Evolutionary conservation across 2,113 vertebrate genomes (phyloP).

Genomic region (Passer domesticus): DNA sequence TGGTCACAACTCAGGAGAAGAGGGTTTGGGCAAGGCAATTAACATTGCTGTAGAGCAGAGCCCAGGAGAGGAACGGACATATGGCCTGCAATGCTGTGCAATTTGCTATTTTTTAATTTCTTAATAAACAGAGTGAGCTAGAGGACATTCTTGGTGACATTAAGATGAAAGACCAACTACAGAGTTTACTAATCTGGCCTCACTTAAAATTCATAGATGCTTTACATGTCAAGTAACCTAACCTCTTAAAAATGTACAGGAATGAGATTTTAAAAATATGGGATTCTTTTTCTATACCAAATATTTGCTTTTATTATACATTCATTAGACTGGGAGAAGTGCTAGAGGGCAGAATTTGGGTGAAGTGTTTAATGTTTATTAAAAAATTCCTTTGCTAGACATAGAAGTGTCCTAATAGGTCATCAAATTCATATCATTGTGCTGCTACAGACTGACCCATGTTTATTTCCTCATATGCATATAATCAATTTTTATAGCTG

Average conservation of each 20-base stretch:
- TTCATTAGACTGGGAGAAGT: constrained; percentile 9
- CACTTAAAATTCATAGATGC: constrained; percentile 39
- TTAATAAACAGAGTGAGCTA: constrained; percentile 27
- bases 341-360: constrained; percentile 20
- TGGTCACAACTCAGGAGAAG: constrained; percentile 46
- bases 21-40: constrained; percentile 51
- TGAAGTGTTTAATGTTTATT: constrained; percentile 13
- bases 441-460: neutral
- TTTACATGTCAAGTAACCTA: constrained; percentile 27
- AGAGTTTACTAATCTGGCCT: constrained; percentile 20
- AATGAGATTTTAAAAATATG: neutral
- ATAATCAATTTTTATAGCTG: constrained; percentile 49
- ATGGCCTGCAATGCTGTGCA: neutral
- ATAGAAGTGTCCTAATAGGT: constrained; percentile 7
- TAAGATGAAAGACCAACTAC: constrained; percentile 42
- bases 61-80: constrained; percentile 32
- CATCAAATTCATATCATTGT: neutral
- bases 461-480: constrained; percentile 34
- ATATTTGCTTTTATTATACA: constrained; percentile 39
- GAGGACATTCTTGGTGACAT: constrained; percentile 47
- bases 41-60: constrained; percentile 50
- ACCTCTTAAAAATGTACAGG: constrained; percentile 29
- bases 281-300: constrained; percentile 1
- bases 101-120: constrained; percentile 52
- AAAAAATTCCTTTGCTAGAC: constrained; percentile 5